These are phyloP conservation scores for Dendroctonus valens DNA, from an alignment of 1,140 invertebrate genomes.

Conservation along the genomic window DNA sequence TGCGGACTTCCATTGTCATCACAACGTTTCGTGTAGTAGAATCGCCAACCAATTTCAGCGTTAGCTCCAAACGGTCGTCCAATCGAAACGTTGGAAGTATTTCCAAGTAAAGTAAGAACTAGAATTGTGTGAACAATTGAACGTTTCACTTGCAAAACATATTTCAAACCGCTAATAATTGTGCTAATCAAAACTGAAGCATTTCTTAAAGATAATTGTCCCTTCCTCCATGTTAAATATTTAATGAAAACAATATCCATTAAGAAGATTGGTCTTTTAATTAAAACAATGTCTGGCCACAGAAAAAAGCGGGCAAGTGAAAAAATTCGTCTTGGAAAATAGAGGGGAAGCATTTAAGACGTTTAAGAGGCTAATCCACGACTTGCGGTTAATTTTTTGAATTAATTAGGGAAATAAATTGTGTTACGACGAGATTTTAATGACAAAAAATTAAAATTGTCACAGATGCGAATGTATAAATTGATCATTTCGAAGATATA, in stretches of 20 bases:
- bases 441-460: conserved; percentile 49
- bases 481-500: conserved; percentile 47
- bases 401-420: conserved; percentile 47
- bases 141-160: too few species aligned
- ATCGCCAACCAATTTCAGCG: too few species aligned
- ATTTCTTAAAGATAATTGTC: too few species aligned
- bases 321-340: conserved; percentile 31
- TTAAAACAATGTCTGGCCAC: conserved; percentile 19
- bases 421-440: conserved; percentile 43
- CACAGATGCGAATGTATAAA: conserved; percentile 47
- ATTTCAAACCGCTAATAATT: too few species aligned
- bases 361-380: conserved; percentile 25
- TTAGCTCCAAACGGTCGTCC: too few species aligned
- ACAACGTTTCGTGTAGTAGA: too few species aligned
- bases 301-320: conserved; percentile 8
- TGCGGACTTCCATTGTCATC: too few species aligned
- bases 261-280: conserved; percentile 26
- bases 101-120: too few species aligned
- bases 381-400: conserved; percentile 45
- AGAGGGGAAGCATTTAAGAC: conserved; percentile 18
- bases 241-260: neutral
- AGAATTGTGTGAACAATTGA: too few species aligned
- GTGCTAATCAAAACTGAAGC: too few species aligned
- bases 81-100: too few species aligned
- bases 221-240: too few species aligned